Evolutionary conservation across 2,888 invertebrate species (phyloP), one percentile per base, ranked within the genome.

Genomic region (Oligia latruncula): DNA sequence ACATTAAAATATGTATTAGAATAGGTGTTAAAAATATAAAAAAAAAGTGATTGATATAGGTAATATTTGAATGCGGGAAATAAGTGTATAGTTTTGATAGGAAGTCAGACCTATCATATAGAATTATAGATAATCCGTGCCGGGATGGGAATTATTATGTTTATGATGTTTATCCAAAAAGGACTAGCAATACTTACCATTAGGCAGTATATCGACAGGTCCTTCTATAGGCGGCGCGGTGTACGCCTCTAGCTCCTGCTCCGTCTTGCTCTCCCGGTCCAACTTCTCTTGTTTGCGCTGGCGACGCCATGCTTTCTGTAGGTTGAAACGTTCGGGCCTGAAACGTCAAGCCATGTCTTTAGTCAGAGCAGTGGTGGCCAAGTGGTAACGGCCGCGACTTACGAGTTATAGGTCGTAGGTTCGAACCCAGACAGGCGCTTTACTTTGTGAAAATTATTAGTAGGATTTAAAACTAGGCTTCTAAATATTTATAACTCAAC

Each of bases 251-350:
- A 97, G 83, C 81, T 94, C 95, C 78, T 95, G 95, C 74, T 93
- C 94, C 0, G 92, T 93, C 80, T 89, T 93, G 84, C 93, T 92
- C 82, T 95, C 95, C 82, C 90, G 89, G 43, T 95, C 95, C 82
- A 94, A 60, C 62, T 94, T 95, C 43, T 97, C 97, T 88, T 97
- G 97, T 77, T 96, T 95, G 68, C 97, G 96, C 84, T 97, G 97
- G 46, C 96, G 95, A 65, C 97, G 96, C 94, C 97, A 96, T 5
- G 97, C 97, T 72, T 96, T 95, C 86, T 97, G 97, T 64, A 97
- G 93, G 91, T 98, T 97, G 90, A 97, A 97, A 74, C 97, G 95
- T 78, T 97, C 97, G 1, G 97, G 97, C 68, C 97, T 98, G 91
- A 15, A 82, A 79, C 23, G 15, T 64, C 11, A 71, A 46, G 9